Percentiles rank a stretch among this genome's conserved stretches.
phyloP scores from a whole-genome alignment of 2,888 invertebrate genomes.

The Latrodectus hesperus region DNA sequence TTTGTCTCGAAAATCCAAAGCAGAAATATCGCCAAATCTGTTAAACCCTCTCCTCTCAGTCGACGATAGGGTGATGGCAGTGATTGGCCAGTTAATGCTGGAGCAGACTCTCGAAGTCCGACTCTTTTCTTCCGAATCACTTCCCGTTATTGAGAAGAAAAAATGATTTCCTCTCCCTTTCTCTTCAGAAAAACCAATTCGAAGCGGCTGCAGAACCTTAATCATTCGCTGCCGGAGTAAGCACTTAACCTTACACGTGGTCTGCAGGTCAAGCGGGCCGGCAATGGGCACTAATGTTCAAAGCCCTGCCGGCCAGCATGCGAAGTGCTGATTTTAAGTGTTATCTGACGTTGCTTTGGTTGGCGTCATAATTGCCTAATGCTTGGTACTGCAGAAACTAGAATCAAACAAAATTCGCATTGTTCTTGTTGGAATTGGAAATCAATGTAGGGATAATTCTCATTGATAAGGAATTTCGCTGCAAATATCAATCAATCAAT shows the following conservation, averaged over 20 bases:
- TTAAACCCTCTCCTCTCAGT: not conserved
- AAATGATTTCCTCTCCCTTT: constrained; percentile 46
- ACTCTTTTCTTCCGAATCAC: constrained; percentile 42
- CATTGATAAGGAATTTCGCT: no score
- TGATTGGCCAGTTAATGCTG: constrained; percentile 67
- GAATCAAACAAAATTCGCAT: no score
- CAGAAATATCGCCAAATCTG: not conserved
- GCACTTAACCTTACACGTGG: constrained; percentile 68
- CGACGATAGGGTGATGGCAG: constrained; percentile 67
- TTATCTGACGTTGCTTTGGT: no score
- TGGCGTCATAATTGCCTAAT: no score
- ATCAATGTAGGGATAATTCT: no score
- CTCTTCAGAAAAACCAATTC: not conserved
- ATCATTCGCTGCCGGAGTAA: not conserved
- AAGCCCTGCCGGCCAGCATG: constrained; percentile 8
- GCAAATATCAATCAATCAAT: no score
- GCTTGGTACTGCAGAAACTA: no score
- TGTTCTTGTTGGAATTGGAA: no score
- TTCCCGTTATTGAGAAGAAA: constrained; percentile 61
- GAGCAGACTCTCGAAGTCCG: constrained; percentile 20
- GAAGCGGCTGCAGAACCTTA: not conserved
- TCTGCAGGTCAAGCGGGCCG: constrained; percentile 58
- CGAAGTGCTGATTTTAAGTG: constrained; percentile 8
- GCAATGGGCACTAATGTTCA: not conserved
- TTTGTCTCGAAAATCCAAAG: not conserved